Evolutionary conservation across 2,888 invertebrate species (phyloP).

Genomic region (Leucophora obtusa): DNA sequence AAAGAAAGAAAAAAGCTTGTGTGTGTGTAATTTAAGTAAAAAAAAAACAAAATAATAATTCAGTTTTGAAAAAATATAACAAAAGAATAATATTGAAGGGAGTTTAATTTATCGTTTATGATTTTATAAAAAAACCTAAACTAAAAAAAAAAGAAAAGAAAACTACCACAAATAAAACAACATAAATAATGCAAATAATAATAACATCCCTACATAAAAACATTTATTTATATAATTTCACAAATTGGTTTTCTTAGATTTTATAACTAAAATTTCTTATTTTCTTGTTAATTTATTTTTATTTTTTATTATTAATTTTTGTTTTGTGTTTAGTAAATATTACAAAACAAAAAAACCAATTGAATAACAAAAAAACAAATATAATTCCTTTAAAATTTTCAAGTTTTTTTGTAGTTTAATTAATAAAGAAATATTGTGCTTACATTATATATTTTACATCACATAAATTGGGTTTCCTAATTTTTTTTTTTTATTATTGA

Average conservation of each 20-base stretch:
- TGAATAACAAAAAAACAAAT: neutral
- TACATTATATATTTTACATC: slow-evolving; percentile 36
- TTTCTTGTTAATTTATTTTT: slow-evolving; percentile 4
- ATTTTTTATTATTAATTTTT: slow-evolving; percentile 1
- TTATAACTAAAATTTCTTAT: neutral
- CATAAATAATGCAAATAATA: neutral
- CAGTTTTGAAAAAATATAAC: neutral
- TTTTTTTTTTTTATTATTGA: slow-evolving; percentile 6
- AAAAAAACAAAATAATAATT: slow-evolving; percentile 19
- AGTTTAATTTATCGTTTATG: slow-evolving; percentile 3
- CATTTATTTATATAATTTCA: neutral
- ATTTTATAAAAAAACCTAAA: neutral
- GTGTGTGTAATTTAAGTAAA: slow-evolving; percentile 45
- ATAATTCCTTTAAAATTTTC: neutral
- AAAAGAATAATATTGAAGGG: neutral
- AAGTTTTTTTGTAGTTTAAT: neutral
- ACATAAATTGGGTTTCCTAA: slow-evolving; percentile 25
- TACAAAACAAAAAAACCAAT: neutral
- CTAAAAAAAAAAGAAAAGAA: neutral
- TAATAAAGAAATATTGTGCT: neutral
- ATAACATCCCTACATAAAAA: neutral
- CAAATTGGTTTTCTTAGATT: slow-evolving; percentile 1
- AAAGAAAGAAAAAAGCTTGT: slow-evolving; percentile 41
- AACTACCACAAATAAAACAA: slow-evolving; percentile 14
- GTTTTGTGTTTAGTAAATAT: neutral